phyloP scores from a whole-genome alignment of 2,888 invertebrate species.

The Galeopsomyia nigrocyanea region DNA sequence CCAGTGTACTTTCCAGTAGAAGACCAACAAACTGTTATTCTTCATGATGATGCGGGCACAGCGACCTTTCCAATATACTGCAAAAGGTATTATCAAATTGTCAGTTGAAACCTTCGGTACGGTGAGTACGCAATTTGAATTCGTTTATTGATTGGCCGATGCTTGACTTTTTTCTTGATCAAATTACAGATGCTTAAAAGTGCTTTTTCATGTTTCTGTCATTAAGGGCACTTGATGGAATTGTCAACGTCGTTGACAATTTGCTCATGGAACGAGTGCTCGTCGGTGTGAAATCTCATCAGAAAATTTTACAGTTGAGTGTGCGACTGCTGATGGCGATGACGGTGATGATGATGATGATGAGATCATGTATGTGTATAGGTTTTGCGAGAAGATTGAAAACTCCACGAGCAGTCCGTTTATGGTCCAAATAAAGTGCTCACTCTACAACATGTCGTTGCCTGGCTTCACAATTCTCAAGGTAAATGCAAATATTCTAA shows the following conservation, averaged over 20 bases:
- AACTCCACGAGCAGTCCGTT: neutral
- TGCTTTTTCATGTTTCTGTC: slow-evolving; percentile 31
- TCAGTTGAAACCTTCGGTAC: slow-evolving; percentile 31
- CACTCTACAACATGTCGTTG: slow-evolving; percentile 3
- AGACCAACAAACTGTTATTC: slow-evolving; percentile 4
- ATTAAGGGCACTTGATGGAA: too few species aligned
- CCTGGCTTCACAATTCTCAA: slow-evolving; percentile 7
- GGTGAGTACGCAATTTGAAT: neutral
- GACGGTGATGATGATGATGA: too few species aligned
- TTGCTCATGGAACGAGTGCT: too few species aligned
- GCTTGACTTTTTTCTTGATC: neutral
- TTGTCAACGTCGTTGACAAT: too few species aligned
- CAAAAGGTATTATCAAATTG: slow-evolving; percentile 20
- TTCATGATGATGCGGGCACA: slow-evolving; percentile 31
- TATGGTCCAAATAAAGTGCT: neutral
- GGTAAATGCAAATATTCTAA: too few species aligned
- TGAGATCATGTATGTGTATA: too few species aligned
- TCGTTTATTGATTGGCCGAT: neutral
- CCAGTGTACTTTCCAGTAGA: neutral
- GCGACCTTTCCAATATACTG: slow-evolving; percentile 33
- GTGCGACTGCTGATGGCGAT: too few species aligned
- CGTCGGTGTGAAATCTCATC: too few species aligned
- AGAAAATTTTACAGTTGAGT: too few species aligned
- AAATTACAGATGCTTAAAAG: slow-evolving; percentile 31
- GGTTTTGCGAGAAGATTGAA: slow-evolving; percentile 4